Evolutionary conservation across 1,140 invertebrate genomes (phyloP), one percentile per base, ranked within the genome.

Genomic region (Plutomurus gul): DNA sequence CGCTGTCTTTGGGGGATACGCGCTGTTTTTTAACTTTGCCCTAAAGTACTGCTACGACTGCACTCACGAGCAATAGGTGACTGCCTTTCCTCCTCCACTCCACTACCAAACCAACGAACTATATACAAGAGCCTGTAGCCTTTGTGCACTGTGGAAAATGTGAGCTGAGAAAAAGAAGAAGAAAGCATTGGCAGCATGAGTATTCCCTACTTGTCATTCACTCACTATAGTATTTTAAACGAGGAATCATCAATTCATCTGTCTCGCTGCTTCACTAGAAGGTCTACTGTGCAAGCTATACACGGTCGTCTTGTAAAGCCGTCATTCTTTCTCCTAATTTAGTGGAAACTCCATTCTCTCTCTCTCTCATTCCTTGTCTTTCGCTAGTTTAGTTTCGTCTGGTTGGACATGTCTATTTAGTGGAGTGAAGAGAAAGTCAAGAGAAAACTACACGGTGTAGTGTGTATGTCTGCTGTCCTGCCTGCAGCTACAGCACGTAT

Each of bases 231-330:
- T 72, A 27, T 72, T 39, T 72, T 43, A 72, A 72, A 72, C 40
- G 70, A 72, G 70, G 39, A 72, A 46, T 72, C 70, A 72, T 72
- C 70, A 72, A 72, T 72, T 72, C 70, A 39, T 72, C 70, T 72
- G 70, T 72, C 70, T 72, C 27, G 30, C 36, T 65, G 18, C 56
- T 72, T 43, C 4, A 20, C 18, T 20, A 40, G 36, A 72, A 72
- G 25, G 36, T 43, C 70, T 40, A 1, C 6, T 72, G 16, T 16
- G 18, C 10, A 40, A 39, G 39, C n/a, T n/a, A 72, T n/a, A 43
- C 40, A n/a, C 8, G 8, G 70, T n/a, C 70, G 22, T 43, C 70
- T 40, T 40, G 25, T 72, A 36, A 40, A 13, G 22, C 70, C 25
- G 10, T 71, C 18, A 18, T 10, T 13, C n/a, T 65, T 33, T 27